Conservation (phyloP, 2,113 vertebrate genomes). For the Callospermophilus lateralis region DNA sequence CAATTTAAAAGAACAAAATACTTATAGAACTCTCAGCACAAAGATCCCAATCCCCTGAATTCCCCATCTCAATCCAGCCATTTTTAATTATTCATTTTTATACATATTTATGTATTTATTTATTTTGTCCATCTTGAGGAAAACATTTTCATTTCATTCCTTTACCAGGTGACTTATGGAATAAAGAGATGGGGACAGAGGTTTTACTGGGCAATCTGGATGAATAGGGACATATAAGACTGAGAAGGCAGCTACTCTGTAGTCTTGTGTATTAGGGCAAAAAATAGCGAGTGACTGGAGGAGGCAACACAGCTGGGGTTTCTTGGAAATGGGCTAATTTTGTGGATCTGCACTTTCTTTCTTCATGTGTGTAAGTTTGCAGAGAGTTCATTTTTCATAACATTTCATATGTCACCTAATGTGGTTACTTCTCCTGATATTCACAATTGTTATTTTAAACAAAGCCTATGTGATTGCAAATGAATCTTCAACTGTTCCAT, state of each 20-base stretch:
- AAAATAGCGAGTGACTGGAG: too few relatives aligned
- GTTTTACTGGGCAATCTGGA: too few relatives aligned
- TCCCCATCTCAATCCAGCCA: not conserved
- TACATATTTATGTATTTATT: not conserved
- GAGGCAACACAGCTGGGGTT: accelerated
- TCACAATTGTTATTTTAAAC: not conserved
- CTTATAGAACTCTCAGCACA: not conserved
- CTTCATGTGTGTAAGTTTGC: not conserved
- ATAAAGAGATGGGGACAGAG: not conserved
- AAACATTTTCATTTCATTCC: not conserved
- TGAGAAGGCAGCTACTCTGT: not conserved
- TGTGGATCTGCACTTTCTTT: not conserved
- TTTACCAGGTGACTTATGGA: not conserved
- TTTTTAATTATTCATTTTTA: not conserved
- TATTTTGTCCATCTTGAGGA: not conserved
- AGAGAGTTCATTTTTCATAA: not conserved
- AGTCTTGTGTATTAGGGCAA: accelerated
- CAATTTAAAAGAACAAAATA: not conserved
- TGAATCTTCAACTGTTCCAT: not conserved
- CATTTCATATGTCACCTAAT: not conserved
- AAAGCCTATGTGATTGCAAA: not conserved
- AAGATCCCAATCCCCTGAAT: not conserved
- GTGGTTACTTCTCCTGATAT: not conserved
- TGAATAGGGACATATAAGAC: accelerated
- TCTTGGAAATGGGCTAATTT: not conserved